Evolutionary conservation across 2,888 invertebrate genomes (phyloP), one percentile per base, ranked within the genome.

Genomic region (Hoplodrina ambigua): DNA sequence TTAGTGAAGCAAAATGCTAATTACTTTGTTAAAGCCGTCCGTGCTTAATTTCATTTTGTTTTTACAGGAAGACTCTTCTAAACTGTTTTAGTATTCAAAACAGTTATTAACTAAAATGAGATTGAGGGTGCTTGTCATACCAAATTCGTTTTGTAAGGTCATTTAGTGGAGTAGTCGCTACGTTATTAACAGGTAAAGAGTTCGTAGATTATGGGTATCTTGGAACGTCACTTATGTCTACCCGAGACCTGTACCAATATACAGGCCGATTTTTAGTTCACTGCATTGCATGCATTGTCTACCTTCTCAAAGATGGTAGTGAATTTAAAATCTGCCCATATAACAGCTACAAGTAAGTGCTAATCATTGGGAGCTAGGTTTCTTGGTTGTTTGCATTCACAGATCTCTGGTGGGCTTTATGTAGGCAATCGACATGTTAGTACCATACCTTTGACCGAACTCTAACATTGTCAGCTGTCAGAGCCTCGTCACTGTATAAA

Each of bases 401-500:
- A 49, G 7, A n/a, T 50, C 2, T 19, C 17, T 37, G 15, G 4
- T 37, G 46, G 10, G 5, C 5, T 33, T 17, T 33, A 54, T 7
- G 1, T 25, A 49, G 37, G n/a, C 8, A 33, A 65, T 25, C 17
- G n/a, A 56, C 46, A 46, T 46, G 17, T 15, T 17, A 15, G 46
- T 4, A 46, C 17, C 15, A 11, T 41, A 3, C 52, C 52, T 30
- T 44, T 62, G 70, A 57, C 76, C 53, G 44, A 58, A 25, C 8
- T 52, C 19, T 5, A 52, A 58, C 49, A 76, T 57, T 73, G 77
- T 61, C 70, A 77, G 17, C 71, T 53, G 70, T 74, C 74, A 54
- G 30, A 77, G 71, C 77, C 69, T 75, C 60, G 61, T 74, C 77
- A 70, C 77, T 6, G 13, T 60, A 41, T 64, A 60, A 60, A 77